Evolutionary conservation across 1,140 invertebrate species (phyloP).

Genomic region (Metaphire vulgaris): DNA sequence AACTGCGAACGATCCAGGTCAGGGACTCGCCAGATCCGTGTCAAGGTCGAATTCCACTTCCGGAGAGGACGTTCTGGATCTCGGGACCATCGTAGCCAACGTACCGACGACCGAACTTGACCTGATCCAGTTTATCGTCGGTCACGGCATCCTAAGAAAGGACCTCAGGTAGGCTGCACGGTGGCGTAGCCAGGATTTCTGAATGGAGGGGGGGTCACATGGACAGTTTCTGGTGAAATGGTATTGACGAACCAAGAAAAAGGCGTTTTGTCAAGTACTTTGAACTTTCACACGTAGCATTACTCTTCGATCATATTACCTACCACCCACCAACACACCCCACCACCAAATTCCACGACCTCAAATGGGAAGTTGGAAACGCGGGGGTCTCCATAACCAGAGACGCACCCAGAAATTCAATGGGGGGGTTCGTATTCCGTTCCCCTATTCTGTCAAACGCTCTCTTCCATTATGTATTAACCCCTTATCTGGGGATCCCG

Average conservation of each 20-base stretch:
- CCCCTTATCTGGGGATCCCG: too few species aligned
- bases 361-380: too few species aligned
- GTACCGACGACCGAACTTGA: slow-evolving; percentile 20
- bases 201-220: not conserved
- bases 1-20: not conserved
- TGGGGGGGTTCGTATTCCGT: too few species aligned
- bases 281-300: not conserved
- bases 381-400: too few species aligned
- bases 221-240: not conserved
- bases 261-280: not conserved
- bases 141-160: slow-evolving; percentile 25
- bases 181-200: not conserved
- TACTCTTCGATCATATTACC: not conserved
- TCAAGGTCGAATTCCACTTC: not conserved
- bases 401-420: too few species aligned
- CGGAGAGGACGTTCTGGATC: not conserved
- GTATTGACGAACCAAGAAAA: not conserved
- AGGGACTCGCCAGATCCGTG: not conserved
- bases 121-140: slow-evolving; percentile 27
- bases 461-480: too few species aligned
- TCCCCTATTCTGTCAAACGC: too few species aligned
- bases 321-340: not conserved
- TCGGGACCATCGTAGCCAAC: not conserved
- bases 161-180: slow-evolving; percentile 21
- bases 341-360: not conserved